Evolutionary conservation across 2,113 vertebrate genomes (phyloP), one percentile per base, ranked within the genome.

Genomic region (Lophura nycthemera): DNA sequence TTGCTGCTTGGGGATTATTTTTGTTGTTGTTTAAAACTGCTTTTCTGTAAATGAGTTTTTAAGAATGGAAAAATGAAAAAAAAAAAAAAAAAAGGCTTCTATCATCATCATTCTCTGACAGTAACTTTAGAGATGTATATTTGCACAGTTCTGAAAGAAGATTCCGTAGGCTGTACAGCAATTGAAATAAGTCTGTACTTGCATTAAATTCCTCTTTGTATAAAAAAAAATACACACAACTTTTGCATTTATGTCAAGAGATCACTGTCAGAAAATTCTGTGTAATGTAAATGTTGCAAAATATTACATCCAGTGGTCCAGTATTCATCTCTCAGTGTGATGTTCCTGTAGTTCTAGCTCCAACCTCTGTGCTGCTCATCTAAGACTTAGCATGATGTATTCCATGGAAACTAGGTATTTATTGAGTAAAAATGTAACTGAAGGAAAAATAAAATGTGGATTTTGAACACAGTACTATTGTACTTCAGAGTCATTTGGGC

Each of bases 401-500:
- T 96, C 97, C 96, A 91, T 93, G 92, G 96, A 96, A 97, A 96
- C 92, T 97, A 97, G 96, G 96, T 98, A 98, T 99, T 99, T 99
- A 99, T 98, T 98, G 96, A 97, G 94, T 97, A 86, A 84, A 78
- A 89, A 92, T 97, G 94, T 97, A 97, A 95, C 59, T 89, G 92
- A 97, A 96, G 96, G 77, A 96, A 90, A 80, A 97, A 97, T 97
- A 96, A 97, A 97, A 93, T 72, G 40, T 87, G 75, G 38, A 72
- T n/a, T 97, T 94, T 93, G 91, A 93, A 83, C 72, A 92, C 15
- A 29, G 38, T 27, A 52, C 87, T 75, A 6, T 96, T 70, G 42
- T 89, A 83, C 71, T 86, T 24, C 80, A 83, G 89, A 96, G 48
- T 91, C 56, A 73, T 69, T 88, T 91, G 52, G 59, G 75, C 67